Evolutionary conservation across 2,888 invertebrate species (phyloP).

Genomic region (Epinotia ramella): DNA sequence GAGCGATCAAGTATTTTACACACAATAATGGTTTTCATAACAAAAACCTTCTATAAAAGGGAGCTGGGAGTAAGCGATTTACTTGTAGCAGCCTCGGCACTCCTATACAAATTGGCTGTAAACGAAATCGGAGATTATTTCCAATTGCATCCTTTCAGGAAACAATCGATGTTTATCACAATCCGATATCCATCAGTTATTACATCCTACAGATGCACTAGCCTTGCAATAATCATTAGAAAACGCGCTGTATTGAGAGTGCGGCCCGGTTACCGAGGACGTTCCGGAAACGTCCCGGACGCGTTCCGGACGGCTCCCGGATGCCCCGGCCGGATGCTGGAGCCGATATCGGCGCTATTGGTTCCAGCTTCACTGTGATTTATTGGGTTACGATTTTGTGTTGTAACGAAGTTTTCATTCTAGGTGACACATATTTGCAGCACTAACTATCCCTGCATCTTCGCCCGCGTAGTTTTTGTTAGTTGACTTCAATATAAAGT

Average conservation of each 20-base stretch:
- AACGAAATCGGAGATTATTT: not conserved
- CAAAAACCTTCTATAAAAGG: not conserved
- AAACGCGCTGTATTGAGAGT: slow-evolving; percentile 9
- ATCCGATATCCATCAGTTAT: not conserved
- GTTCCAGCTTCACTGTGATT: not conserved
- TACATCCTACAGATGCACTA: not conserved
- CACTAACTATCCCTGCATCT: not conserved
- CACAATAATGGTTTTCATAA: not conserved
- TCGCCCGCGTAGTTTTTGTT: not conserved
- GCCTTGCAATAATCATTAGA: slow-evolving; percentile 14
- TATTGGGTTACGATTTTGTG: not conserved
- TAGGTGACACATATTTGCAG: not conserved
- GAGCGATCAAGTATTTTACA: not conserved
- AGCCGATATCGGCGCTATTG: slow-evolving; percentile 22
- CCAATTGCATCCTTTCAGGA: slow-evolving; percentile 6
- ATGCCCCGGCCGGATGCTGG: slow-evolving; percentile 13
- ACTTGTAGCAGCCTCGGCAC: not conserved
- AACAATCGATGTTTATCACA: not conserved
- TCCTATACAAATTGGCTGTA: not conserved
- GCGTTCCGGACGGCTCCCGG: slow-evolving; percentile 16
- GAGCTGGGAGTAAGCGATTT: not conserved
- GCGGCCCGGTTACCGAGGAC: slow-evolving; percentile 6
- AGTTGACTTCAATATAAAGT: not conserved
- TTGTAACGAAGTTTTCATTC: not conserved
- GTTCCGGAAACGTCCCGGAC: slow-evolving; percentile 16